phyloP scores from a whole-genome alignment of 2,797 vertebrate species.

The Gastrophryne carolinensis region DNA sequence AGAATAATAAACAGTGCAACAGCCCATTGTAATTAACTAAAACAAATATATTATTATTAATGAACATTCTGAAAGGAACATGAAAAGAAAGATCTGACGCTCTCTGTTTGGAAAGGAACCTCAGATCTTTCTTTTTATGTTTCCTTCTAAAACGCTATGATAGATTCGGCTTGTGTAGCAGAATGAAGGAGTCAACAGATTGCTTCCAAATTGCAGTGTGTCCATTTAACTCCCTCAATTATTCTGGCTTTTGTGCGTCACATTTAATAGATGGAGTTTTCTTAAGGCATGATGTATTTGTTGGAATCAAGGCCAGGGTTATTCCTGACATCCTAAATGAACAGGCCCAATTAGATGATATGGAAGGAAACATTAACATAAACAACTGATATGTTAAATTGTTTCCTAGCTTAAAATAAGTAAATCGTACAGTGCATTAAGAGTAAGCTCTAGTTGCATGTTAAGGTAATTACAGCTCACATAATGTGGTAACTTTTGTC shows the following conservation, averaged over 20 bases:
- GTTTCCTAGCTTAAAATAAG: slow-evolving; percentile 15
- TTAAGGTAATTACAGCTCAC: neutral
- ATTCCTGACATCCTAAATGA: slow-evolving; percentile 40
- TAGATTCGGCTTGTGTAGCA: slow-evolving; percentile 17
- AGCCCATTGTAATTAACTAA: slow-evolving; percentile 50
- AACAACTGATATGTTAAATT: slow-evolving; percentile 30
- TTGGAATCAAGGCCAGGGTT: slow-evolving; percentile 25
- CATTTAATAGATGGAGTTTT: slow-evolving; percentile 39
- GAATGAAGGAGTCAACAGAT: slow-evolving; percentile 29
- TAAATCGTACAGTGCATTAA: neutral
- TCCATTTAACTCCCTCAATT: slow-evolving; percentile 18
- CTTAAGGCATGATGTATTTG: slow-evolving; percentile 39
- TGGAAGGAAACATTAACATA: slow-evolving; percentile 32
- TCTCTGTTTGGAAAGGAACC: slow-evolving; percentile 37
- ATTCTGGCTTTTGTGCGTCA: slow-evolving; percentile 32
- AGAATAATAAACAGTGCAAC: slow-evolving; percentile 44
- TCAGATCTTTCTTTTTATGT: slow-evolving; percentile 49
- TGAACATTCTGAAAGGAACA: slow-evolving; percentile 41
- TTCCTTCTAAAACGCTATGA: slow-evolving; percentile 16
- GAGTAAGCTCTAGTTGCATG: neutral
- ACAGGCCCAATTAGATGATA: slow-evolving; percentile 38
- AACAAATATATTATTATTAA: slow-evolving; percentile 52
- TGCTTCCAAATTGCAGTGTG: slow-evolving; percentile 38
- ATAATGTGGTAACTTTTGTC: neutral
- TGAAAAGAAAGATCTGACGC: slow-evolving; percentile 48